These are phyloP conservation scores for Coryphaenoides rupestris DNA, from an alignment of 2,113 vertebrate genomes.

Conservation along the genomic window DNA sequence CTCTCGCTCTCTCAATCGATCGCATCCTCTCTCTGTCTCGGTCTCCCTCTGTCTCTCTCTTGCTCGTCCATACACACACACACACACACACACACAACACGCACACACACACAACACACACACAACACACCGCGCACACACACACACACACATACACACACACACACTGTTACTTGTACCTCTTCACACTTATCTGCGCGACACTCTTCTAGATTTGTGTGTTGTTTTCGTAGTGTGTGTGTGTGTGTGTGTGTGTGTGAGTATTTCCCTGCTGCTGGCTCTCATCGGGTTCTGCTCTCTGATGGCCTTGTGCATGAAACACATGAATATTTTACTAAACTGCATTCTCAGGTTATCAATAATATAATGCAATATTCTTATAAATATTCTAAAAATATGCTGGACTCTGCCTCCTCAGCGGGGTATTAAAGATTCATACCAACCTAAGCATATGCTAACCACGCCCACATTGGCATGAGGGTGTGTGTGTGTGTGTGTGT, in stretches of 20 bases:
- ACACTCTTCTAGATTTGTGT: slow-evolving; percentile 5
- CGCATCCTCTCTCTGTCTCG: not conserved
- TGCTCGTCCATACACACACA: too few species aligned
- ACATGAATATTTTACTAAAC: slow-evolving; percentile 72
- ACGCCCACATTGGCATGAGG: slow-evolving; percentile 32
- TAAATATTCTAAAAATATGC: slow-evolving; percentile 76
- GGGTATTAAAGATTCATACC: slow-evolving; percentile 65
- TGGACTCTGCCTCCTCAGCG: slow-evolving; percentile 50
- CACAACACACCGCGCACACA: too few species aligned
- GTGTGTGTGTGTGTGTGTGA: slow-evolving; percentile 37
- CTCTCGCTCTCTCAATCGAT: not conserved
- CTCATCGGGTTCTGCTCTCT: slow-evolving; percentile 49
- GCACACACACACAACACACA: too few species aligned
- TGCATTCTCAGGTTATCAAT: slow-evolving; percentile 75
- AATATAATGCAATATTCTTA: slow-evolving; percentile 73
- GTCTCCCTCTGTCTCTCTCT: not conserved
- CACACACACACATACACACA: too few species aligned
- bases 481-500: slow-evolving; percentile 16
- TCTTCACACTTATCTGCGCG: slow-evolving; percentile 18
- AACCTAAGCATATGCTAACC: slow-evolving; percentile 51
- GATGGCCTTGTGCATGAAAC: slow-evolving; percentile 50
- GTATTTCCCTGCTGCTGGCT: slow-evolving; percentile 22
- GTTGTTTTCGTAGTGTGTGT: slow-evolving; percentile 4
- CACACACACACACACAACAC: too few species aligned
- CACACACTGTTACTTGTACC: not conserved